phyloP scores from a whole-genome alignment of 2,888 invertebrate species.

The Aphrophora alni region DNA sequence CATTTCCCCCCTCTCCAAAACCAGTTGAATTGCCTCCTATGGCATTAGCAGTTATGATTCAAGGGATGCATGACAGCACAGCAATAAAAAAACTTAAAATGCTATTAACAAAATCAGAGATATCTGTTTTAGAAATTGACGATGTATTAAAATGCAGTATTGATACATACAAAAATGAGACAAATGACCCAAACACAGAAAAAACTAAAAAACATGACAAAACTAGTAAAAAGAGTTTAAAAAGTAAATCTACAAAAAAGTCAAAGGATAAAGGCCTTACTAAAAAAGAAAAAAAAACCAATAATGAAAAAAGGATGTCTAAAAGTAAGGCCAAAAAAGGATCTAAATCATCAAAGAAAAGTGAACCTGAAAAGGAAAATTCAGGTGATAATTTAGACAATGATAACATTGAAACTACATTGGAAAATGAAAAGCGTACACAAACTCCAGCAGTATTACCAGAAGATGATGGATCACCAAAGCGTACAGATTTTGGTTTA shows the following conservation, averaged over 20 bases:
- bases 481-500: background rate
- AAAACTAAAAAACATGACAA: background rate
- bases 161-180: conserved; percentile 49
- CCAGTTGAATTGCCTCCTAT: conserved; percentile 58
- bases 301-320: background rate
- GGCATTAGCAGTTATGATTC: conserved; percentile 56
- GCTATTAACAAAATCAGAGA: conserved; percentile 57
- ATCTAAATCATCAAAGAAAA: background rate
- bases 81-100: conserved; percentile 58
- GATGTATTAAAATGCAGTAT: conserved; percentile 66
- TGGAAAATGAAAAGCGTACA: background rate
- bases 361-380: background rate
- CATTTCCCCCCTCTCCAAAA: conserved; percentile 56
- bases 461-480: background rate
- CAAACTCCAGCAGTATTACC: background rate
- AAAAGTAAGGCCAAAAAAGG: background rate
- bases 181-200: background rate
- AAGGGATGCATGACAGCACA: conserved; percentile 59
- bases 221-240: background rate
- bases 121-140: conserved; percentile 60
- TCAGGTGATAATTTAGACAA: background rate
- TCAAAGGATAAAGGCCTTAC: background rate
- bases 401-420: background rate
- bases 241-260: background rate
- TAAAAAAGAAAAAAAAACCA: background rate